phyloP scores from a whole-genome alignment of 2,113 vertebrate genomes.

The Emydura subglobosa region DNA sequence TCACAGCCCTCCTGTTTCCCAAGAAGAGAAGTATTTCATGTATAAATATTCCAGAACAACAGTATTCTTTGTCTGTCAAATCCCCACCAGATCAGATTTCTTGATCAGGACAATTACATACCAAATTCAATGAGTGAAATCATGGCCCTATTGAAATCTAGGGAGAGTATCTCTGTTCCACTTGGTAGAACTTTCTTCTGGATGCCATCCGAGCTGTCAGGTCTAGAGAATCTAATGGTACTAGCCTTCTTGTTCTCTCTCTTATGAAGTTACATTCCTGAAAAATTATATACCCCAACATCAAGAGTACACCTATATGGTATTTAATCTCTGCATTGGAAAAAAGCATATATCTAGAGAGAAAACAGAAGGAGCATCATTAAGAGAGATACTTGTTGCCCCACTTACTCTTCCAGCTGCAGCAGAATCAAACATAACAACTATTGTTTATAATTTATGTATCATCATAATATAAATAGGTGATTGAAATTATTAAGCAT shows the following conservation, averaged over 20 bases:
- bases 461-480: neutral
- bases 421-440: neutral
- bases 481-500: neutral
- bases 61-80: slow-evolving; percentile 3
- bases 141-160: neutral
- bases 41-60: neutral
- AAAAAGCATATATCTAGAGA: neutral
- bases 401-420: neutral
- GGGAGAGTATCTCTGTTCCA: neutral
- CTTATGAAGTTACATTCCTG: neutral
- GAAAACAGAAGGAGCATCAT: neutral
- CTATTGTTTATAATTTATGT: neutral
- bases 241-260: neutral
- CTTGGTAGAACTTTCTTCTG: neutral
- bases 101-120: neutral
- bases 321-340: neutral
- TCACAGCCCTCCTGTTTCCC: neutral
- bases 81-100: neutral
- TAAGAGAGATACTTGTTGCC: neutral
- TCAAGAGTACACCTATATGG: neutral
- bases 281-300: slow-evolving; percentile 16
- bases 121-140: neutral
- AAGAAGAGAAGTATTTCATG: neutral
- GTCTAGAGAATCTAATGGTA: neutral
- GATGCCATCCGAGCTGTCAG: neutral